Evolutionary conservation across 2,113 vertebrate genomes (phyloP).

Genomic region (Puntigrus tetrazona): DNA sequence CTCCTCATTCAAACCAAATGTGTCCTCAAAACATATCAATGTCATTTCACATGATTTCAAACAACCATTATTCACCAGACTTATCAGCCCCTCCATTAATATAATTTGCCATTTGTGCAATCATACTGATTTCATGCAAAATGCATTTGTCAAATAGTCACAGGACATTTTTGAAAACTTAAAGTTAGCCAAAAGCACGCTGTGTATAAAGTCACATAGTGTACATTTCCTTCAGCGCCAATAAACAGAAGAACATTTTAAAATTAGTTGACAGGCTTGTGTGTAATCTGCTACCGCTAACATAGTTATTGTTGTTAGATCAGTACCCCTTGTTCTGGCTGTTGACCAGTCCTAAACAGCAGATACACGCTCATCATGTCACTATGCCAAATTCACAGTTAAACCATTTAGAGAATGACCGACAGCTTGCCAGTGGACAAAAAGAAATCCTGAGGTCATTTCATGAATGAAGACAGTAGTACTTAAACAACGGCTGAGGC

Average conservation of each 20-base stretch:
- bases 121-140: background rate
- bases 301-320: background rate
- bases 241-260: background rate
- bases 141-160: background rate
- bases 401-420: constrained; percentile 6
- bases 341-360: constrained; percentile 19
- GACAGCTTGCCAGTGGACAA: background rate
- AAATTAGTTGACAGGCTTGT: background rate
- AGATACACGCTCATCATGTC: constrained; percentile 38
- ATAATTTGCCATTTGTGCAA: background rate
- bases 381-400: constrained; percentile 33
- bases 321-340: background rate
- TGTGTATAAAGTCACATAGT: background rate
- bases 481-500: background rate
- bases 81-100: background rate
- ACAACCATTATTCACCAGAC: background rate
- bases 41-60: background rate
- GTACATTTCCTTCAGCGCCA: background rate
- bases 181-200: background rate
- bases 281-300: background rate
- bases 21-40: background rate
- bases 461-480: background rate
- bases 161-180: background rate
- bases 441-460: background rate
- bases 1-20: background rate